Evolutionary conservation across 2,797 vertebrate genomes (phyloP).

Genomic region (Pteropus rufus): DNA sequence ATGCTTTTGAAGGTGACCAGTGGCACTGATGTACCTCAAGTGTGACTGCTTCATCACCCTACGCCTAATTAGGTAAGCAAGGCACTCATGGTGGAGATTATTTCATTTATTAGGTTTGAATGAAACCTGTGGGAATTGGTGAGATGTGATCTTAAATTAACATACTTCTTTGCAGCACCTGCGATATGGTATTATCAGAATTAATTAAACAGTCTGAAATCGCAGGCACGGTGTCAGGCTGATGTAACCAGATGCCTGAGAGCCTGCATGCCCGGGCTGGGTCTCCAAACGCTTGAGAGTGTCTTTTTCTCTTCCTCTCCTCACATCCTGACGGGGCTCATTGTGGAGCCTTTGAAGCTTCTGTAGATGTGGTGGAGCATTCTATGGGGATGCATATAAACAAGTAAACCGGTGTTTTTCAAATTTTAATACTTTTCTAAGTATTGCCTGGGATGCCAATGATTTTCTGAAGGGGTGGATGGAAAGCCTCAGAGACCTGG

Average conservation of each 20-base stretch:
- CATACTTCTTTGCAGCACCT: constrained; percentile 66
- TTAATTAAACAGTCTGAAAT: constrained; percentile 78
- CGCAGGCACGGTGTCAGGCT: constrained; percentile 56
- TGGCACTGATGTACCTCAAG: constrained; percentile 4
- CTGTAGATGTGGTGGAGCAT: constrained; percentile 61
- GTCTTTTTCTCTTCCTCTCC: constrained; percentile 49
- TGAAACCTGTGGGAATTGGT: constrained; percentile 64
- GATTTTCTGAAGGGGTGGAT: constrained; percentile 52
- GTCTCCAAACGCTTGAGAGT: constrained; percentile 33
- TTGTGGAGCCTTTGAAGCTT: constrained; percentile 76
- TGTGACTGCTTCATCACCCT: background rate
- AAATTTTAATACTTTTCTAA: constrained; percentile 67
- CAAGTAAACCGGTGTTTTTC: constrained; percentile 67
- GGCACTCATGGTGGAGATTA: constrained; percentile 49
- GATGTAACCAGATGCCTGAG: constrained; percentile 74
- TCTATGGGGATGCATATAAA: constrained; percentile 78
- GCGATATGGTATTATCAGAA: constrained; percentile 73
- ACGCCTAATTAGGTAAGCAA: constrained; percentile 73
- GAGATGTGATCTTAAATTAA: constrained; percentile 76
- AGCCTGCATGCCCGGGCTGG: background rate
- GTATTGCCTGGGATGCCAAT: constrained; percentile 30
- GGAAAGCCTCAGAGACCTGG: constrained; percentile 10
- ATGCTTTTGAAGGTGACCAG: constrained; percentile 66
- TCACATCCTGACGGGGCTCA: constrained; percentile 53
- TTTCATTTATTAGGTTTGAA: constrained; percentile 74